Conservation (phyloP, 2,888 invertebrate species). For the Eristalis intricaria region DNA sequence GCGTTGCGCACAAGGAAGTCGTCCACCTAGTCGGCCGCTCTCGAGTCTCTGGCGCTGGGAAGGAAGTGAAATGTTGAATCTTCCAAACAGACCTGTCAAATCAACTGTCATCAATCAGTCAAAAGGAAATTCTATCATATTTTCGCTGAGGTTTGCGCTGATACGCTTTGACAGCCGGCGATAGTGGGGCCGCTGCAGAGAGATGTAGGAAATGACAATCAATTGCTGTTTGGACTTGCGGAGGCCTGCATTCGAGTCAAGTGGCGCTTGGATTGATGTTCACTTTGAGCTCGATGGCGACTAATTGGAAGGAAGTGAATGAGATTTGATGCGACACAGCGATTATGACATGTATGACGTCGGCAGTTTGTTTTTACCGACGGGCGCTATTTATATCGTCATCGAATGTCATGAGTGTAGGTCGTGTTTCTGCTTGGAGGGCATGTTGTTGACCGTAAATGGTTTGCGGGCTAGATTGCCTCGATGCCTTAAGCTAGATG, state of each 20-base stretch:
- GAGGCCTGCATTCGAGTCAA: neutral
- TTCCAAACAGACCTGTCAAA: conserved; percentile 51
- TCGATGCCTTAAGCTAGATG: too few species aligned
- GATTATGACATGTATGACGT: neutral
- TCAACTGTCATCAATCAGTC: conserved; percentile 70
- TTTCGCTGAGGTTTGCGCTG: conserved; percentile 12
- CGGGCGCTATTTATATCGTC: neutral
- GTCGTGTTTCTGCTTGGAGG: neutral
- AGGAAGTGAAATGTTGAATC: conserved; percentile 48
- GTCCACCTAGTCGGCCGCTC: conserved; percentile 26
- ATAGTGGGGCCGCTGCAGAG: neutral
- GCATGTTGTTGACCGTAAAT: too few species aligned
- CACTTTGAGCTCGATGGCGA: neutral
- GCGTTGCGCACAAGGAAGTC: conserved; percentile 64
- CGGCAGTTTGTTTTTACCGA: neutral
- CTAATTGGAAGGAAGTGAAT: neutral
- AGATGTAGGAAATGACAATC: conserved; percentile 25
- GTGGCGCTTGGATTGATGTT: conserved; percentile 34
- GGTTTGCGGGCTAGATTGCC: too few species aligned
- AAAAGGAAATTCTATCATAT: conserved; percentile 26
- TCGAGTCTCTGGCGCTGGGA: conserved; percentile 18
- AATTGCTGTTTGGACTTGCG: conserved; percentile 21
- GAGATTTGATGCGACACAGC: neutral
- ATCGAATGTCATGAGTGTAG: neutral
- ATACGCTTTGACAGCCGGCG: conserved; percentile 30